Conservation (phyloP, 2,113 vertebrate species). For the Neogale vison region DNA sequence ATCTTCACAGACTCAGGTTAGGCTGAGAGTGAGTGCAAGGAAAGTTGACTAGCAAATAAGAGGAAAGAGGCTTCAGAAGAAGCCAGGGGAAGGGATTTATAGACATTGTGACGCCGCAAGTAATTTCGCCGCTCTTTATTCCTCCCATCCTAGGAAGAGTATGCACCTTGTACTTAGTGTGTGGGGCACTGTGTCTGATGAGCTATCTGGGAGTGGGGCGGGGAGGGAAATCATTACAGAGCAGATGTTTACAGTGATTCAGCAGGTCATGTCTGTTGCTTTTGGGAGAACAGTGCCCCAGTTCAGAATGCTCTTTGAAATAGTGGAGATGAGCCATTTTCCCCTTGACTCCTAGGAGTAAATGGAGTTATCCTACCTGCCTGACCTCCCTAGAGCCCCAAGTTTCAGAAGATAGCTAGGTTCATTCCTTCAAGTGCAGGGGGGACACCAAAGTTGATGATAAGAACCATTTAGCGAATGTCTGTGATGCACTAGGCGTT, state of each 20-base stretch:
- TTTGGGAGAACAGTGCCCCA: not conserved
- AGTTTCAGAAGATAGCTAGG: not conserved
- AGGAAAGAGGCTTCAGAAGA: not conserved
- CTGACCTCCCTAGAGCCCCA: not conserved
- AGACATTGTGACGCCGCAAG: not conserved
- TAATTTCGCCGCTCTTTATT: not conserved
- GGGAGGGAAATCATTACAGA: not conserved
- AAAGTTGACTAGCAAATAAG: slow-evolving; percentile 23
- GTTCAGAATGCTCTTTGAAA: slow-evolving; percentile 41
- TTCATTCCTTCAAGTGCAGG: not conserved
- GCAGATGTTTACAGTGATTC: slow-evolving; percentile 11
- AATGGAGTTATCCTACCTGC: not conserved
- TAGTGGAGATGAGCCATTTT: slow-evolving; percentile 40
- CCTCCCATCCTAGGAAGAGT: not conserved
- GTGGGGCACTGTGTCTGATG: not conserved
- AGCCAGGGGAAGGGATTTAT: not conserved
- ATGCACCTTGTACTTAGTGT: not conserved
- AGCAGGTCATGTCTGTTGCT: not conserved
- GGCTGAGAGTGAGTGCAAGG: not conserved
- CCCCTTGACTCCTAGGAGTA: slow-evolving; percentile 29
- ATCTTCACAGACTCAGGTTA: not conserved
- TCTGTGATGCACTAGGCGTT: not conserved
- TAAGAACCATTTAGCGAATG: not conserved
- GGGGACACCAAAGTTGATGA: not conserved
- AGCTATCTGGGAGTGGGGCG: not conserved